Percentiles rank a stretch among this genome's conserved stretches.
phyloP scores from a whole-genome alignment of 2,888 invertebrate genomes.

The Agapostemon virescens region DNA sequence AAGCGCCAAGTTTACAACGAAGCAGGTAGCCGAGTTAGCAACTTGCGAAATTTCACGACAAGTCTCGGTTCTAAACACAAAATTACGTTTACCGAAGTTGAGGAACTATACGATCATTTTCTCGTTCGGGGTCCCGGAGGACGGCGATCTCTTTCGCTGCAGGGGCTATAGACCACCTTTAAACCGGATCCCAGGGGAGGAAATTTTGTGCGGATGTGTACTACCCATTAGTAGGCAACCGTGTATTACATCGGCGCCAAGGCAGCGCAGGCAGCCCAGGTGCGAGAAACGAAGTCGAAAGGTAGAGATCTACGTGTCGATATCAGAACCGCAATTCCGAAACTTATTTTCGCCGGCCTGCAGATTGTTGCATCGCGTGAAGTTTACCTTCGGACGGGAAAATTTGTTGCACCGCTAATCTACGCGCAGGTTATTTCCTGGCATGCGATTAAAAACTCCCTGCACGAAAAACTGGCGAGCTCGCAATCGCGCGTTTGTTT shows the following conservation, averaged over 20 bases:
- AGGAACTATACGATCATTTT: not conserved
- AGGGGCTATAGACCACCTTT: constrained; percentile 56
- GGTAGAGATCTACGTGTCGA: constrained; percentile 37
- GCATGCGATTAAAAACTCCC: not conserved
- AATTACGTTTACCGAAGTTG: not conserved
- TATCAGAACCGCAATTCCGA: not conserved
- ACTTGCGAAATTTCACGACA: constrained; percentile 8
- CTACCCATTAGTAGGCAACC: constrained; percentile 72
- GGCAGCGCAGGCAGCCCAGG: constrained; percentile 70
- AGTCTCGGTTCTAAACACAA: constrained; percentile 8
- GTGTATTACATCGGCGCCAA: constrained; percentile 63
- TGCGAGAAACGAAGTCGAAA: constrained; percentile 54
- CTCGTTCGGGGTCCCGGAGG: constrained; percentile 5
- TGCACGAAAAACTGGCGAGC: not conserved
- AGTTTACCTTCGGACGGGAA: not conserved
- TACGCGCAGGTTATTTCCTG: not conserved
- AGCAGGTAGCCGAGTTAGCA: constrained; percentile 3
- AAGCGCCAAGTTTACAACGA: not conserved
- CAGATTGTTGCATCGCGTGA: constrained; percentile 17
- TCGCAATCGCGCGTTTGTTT: not conserved
- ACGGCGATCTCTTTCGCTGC: constrained; percentile 53
- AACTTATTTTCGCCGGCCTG: constrained; percentile 9
- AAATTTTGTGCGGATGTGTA: constrained; percentile 59
- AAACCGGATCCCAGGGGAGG: constrained; percentile 22
- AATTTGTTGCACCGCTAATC: constrained; percentile 16